These are phyloP conservation scores for Clarias platycephalus DNA, from an alignment of 2,797 vertebrate species.

Conservation along the genomic window DNA sequence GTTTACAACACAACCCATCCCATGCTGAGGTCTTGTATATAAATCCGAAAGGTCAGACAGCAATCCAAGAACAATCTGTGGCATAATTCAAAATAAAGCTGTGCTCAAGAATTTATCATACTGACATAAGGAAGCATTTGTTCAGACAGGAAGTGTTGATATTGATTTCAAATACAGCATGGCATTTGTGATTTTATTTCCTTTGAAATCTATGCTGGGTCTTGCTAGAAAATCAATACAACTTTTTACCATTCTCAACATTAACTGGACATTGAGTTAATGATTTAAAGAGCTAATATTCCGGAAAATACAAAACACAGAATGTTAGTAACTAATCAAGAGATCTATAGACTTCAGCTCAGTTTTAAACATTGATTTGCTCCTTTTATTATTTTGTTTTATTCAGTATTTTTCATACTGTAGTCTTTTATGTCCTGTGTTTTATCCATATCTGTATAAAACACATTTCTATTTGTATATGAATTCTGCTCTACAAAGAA, in stretches of 20 bases:
- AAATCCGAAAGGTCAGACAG: slow-evolving; percentile 3
- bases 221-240: slow-evolving; percentile 14
- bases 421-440: background rate
- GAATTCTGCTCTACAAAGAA: background rate
- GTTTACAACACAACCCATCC: background rate
- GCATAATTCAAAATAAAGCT: background rate
- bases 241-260: background rate
- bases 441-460: background rate
- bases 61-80: background rate
- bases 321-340: background rate
- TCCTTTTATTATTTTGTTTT: background rate
- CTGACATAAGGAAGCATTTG: slow-evolving; percentile 11
- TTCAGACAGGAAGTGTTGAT: slow-evolving; percentile 3
- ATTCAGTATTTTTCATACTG: background rate
- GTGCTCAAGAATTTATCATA: background rate
- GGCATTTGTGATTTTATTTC: slow-evolving; percentile 25
- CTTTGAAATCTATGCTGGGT: slow-evolving; percentile 1
- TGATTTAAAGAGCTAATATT: slow-evolving; percentile 20
- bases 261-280: background rate
- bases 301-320: background rate
- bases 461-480: background rate
- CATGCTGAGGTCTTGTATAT: slow-evolving; percentile 1
- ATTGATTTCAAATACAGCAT: slow-evolving; percentile 28
- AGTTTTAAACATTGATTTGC: background rate
- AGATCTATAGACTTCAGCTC: background rate